These are phyloP conservation scores for Pipra filicauda DNA, from an alignment of 2,113 vertebrate genomes.

Conservation along the genomic window DNA sequence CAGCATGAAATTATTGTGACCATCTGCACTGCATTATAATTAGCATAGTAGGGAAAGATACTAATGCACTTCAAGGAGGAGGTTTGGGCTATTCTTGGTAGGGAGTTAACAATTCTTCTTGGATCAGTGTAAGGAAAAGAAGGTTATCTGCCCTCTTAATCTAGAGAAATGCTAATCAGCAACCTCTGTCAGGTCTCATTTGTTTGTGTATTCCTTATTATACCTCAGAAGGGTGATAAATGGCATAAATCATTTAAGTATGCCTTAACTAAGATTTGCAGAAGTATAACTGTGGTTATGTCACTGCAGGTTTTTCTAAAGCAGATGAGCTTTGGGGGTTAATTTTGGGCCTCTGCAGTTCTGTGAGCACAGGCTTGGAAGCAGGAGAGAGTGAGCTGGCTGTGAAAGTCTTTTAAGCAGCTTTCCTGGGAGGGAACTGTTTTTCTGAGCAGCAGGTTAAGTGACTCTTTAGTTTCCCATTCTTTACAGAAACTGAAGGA, in stretches of 20 bases:
- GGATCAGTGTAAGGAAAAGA: conserved; percentile 31
- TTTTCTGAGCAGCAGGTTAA: conserved; percentile 57
- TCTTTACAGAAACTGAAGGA: conserved; percentile 20
- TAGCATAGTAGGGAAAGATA: not conserved
- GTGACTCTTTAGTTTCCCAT: conserved; percentile 35
- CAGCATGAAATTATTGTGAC: conserved; percentile 44
- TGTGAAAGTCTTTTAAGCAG: not conserved
- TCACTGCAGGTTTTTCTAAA: not conserved
- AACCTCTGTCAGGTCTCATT: not conserved
- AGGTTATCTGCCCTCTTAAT: conserved; percentile 42
- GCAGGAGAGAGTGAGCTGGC: not conserved
- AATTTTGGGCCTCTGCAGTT: not conserved
- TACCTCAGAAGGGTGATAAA: not conserved
- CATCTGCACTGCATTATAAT: not conserved
- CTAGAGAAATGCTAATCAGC: conserved; percentile 26
- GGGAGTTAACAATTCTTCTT: not conserved
- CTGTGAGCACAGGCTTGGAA: not conserved
- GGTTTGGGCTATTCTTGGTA: conserved; percentile 26
- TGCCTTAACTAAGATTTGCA: not conserved
- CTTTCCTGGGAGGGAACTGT: conserved; percentile 3
- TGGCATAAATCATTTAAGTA: not conserved
- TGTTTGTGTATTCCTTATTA: not conserved
- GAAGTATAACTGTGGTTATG: not conserved
- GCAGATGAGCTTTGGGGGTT: not conserved
- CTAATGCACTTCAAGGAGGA: not conserved